phyloP scores from a whole-genome alignment of 2,113 vertebrate genomes.

The Thunnus thynnus region DNA sequence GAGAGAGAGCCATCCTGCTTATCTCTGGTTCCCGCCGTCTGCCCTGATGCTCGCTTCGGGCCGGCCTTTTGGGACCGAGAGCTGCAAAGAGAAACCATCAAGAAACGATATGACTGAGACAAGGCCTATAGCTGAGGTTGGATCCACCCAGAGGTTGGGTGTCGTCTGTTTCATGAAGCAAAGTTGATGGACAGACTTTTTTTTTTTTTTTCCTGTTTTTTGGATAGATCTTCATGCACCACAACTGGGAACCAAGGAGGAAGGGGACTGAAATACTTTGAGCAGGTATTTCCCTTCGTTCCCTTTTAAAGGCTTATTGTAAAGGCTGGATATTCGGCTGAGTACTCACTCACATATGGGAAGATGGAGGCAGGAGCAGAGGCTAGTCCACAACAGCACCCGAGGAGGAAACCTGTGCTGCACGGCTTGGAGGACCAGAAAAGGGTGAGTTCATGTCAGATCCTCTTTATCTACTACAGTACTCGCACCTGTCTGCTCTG shows the following conservation, averaged over 20 bases:
- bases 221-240: conserved; percentile 61
- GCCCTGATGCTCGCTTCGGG: conserved; percentile 66
- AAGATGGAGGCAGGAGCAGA: conserved; percentile 95
- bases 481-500: not conserved
- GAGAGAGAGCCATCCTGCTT: conserved; percentile 82
- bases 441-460: conserved; percentile 87
- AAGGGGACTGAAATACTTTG: conserved; percentile 71
- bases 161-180: conserved; percentile 50
- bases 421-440: conserved; percentile 98
- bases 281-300: conserved; percentile 67
- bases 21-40: conserved; percentile 75
- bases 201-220: conserved; percentile 10
- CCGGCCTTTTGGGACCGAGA: conserved; percentile 74
- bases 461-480: not conserved
- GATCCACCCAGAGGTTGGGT: conserved; percentile 57
- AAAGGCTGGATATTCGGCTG: conserved; percentile 55
- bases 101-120: conserved; percentile 53
- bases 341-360: conserved; percentile 61
- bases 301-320: conserved; percentile 39
- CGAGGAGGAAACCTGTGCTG: conserved; percentile 91
- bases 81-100: conserved; percentile 38
- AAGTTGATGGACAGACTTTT: conserved; percentile 72
- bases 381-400: conserved; percentile 89
- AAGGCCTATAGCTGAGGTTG: conserved; percentile 46
- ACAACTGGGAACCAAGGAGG: conserved; percentile 43